Percentiles rank a stretch among this genome's conserved stretches.
Evolutionary conservation across 2,797 vertebrate genomes (phyloP).

Genomic region (Hypotaenidia philippensis): DNA sequence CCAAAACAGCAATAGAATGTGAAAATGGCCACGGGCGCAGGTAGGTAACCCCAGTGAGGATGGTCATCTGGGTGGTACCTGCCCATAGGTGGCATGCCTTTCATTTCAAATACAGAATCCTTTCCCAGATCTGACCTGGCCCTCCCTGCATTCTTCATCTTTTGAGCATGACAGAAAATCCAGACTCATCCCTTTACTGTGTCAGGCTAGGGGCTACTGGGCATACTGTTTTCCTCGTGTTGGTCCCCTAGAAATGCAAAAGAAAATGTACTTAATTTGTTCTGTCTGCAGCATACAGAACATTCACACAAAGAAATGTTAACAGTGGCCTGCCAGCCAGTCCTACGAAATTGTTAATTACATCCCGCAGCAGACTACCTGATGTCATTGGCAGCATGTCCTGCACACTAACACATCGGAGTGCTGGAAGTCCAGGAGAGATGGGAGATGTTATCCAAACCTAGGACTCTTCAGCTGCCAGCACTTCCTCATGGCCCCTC

Average conservation of each 20-base stretch:
- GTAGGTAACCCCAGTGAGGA: neutral
- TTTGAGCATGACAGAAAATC: neutral
- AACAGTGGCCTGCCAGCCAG: neutral
- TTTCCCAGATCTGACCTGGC: neutral
- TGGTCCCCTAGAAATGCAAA: neutral
- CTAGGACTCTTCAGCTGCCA: neutral
- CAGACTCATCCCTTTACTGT: neutral
- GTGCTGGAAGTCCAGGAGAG: neutral
- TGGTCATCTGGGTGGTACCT: neutral
- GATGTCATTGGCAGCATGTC: neutral
- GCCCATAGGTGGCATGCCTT: slow-evolving; percentile 49
- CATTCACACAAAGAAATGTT: neutral
- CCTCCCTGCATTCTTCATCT: neutral
- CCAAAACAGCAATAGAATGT: neutral
- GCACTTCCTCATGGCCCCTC: neutral
- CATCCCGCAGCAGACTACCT: neutral
- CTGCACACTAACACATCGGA: neutral
- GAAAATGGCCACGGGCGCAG: neutral
- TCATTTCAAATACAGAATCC: neutral
- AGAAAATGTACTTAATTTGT: rapidly evolving
- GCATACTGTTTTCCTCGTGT: neutral
- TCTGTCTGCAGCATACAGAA: neutral
- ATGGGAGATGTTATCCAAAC: neutral
- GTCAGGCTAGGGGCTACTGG: neutral
- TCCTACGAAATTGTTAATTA: neutral